Percentiles rank a stretch among this genome's conserved stretches.
phyloP scores from a whole-genome alignment of 2,888 invertebrate genomes.

The Cybosia mesomella region DNA sequence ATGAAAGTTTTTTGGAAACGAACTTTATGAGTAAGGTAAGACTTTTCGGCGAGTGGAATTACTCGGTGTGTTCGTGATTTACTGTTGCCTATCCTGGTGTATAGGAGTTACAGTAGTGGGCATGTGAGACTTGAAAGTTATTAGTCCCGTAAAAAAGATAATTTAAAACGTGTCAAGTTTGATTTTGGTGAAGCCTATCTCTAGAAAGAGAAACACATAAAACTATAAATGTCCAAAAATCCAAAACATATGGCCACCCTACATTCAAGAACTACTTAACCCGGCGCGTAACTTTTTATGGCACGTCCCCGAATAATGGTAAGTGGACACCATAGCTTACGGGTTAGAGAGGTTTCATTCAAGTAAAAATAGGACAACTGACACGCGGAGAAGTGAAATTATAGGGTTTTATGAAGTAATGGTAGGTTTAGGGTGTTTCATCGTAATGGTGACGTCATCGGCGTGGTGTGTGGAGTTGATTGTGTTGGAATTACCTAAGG shows the following conservation, averaged over 20 bases:
- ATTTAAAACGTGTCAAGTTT: too few species aligned
- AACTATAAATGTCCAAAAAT: background rate
- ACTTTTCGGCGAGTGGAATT: background rate
- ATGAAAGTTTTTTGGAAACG: background rate
- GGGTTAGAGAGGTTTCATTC: slow-evolving; percentile 13
- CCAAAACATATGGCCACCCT: slow-evolving; percentile 8
- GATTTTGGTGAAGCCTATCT: background rate
- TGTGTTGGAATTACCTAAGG: background rate
- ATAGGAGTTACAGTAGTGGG: too few species aligned
- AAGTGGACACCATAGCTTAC: slow-evolving; percentile 31
- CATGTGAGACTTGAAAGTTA: too few species aligned
- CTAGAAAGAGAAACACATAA: background rate
- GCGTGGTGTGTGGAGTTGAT: background rate
- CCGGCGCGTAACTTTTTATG: slow-evolving; percentile 34
- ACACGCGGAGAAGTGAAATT: slow-evolving; percentile 10
- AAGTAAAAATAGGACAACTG: slow-evolving; percentile 10
- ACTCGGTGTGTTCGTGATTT: background rate
- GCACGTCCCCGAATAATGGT: slow-evolving; percentile 25
- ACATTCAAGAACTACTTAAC: slow-evolving; percentile 6
- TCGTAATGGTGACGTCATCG: background rate
- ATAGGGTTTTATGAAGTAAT: background rate
- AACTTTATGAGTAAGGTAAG: background rate
- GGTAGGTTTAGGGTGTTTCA: background rate
- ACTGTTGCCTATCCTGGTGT: background rate
- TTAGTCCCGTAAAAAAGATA: too few species aligned